These are phyloP conservation scores for Nysson spinosus DNA, from an alignment of 2,888 invertebrate species.

Conservation along the genomic window DNA sequence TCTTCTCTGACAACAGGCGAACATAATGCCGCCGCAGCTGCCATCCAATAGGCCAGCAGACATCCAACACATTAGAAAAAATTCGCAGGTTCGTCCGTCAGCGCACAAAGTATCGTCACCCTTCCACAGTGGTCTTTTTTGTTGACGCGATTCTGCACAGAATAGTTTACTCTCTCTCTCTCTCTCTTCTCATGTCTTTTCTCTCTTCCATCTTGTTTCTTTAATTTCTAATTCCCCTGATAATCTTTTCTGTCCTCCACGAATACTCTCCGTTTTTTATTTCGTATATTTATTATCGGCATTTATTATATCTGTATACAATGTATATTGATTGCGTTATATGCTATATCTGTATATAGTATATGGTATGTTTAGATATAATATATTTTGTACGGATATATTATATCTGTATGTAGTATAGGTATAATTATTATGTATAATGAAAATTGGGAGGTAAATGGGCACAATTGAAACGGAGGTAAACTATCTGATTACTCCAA, in stretches of 20 bases:
- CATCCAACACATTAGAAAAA: slow-evolving; percentile 95
- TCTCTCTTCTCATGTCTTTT: not conserved
- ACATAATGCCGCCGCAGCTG: slow-evolving; percentile 88
- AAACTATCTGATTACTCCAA: slow-evolving; percentile 50
- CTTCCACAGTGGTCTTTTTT: slow-evolving; percentile 75
- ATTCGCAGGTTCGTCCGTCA: slow-evolving; percentile 90
- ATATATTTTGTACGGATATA: too few species aligned
- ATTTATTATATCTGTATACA: too few species aligned
- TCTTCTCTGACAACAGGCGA: slow-evolving; percentile 90
- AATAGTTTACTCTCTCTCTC: slow-evolving; percentile 50
- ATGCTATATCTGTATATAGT: too few species aligned
- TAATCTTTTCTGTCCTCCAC: too few species aligned
- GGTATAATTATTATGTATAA: too few species aligned
- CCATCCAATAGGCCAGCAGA: slow-evolving; percentile 91
- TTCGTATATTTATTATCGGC: too few species aligned
- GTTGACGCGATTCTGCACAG: slow-evolving; percentile 74
- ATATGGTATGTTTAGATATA: too few species aligned
- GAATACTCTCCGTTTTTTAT: too few species aligned
- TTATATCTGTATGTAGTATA: too few species aligned
- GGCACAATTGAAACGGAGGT: not conserved
- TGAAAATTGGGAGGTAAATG: too few species aligned
- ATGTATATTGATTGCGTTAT: too few species aligned
- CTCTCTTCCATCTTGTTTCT: not conserved
- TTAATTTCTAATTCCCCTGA: too few species aligned
- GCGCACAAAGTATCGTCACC: slow-evolving; percentile 81